Conservation (phyloP, 1,140 invertebrate genomes). For the Caenorhabditis remanei region DNA sequence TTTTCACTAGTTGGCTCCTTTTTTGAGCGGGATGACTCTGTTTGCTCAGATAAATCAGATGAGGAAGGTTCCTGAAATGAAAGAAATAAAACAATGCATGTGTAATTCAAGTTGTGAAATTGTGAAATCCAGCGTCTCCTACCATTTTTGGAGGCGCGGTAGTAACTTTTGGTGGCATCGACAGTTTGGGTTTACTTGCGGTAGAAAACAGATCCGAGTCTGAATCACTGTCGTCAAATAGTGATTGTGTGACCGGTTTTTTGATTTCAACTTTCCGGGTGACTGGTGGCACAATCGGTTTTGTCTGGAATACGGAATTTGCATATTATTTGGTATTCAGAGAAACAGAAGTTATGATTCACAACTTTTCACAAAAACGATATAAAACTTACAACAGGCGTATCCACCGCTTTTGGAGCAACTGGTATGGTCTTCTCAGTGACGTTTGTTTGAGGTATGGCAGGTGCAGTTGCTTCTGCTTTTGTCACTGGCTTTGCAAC, state of each 20-base stretch:
- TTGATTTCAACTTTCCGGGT: not conserved
- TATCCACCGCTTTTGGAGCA: not conserved
- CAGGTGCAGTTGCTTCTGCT: not conserved
- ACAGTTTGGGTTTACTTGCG: not conserved
- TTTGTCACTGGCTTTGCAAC: not conserved
- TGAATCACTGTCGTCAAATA: conserved; percentile 40
- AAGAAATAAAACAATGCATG: not conserved
- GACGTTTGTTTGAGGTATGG: not conserved
- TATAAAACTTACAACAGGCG: not conserved
- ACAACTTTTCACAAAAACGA: not conserved
- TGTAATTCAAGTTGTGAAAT: not conserved
- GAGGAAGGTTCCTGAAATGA: not conserved
- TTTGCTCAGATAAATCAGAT: not conserved
- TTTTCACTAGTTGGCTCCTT: not conserved
- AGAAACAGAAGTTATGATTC: too few species aligned
- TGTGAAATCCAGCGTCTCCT: not conserved
- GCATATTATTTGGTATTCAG: not conserved
- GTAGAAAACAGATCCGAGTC: conserved; percentile 11
- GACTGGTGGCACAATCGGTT: not conserved
- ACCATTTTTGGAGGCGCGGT: not conserved
- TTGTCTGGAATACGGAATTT: not conserved
- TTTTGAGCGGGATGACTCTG: not conserved
- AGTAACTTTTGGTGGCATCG: not conserved
- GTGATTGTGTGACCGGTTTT: not conserved
- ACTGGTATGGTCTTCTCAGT: not conserved